Evolutionary conservation across 2,113 vertebrate genomes (phyloP).

Genomic region (Mesoclemmys tuberculata): DNA sequence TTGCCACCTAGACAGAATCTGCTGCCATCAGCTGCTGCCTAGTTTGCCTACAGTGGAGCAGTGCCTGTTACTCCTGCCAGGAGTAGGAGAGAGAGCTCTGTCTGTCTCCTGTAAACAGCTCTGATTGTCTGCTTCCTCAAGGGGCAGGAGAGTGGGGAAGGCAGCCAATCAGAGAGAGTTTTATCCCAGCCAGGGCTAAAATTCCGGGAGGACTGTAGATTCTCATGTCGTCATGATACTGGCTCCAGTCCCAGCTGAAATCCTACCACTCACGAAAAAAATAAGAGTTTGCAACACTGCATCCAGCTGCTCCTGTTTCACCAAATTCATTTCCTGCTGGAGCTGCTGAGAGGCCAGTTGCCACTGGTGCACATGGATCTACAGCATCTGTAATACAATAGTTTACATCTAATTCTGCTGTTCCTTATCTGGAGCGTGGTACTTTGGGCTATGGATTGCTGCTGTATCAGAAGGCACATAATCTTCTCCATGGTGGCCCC

Average conservation of each 20-base stretch:
- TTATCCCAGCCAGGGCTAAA: not conserved
- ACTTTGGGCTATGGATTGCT: too few species aligned
- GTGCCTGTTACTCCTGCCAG: not conserved
- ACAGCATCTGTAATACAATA: not conserved
- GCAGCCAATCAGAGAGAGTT: not conserved
- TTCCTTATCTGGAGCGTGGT: not conserved
- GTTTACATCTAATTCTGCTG: not conserved
- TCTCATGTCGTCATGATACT: not conserved
- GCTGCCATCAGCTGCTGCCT: not conserved
- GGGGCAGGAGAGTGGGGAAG: not conserved
- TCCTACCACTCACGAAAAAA: not conserved
- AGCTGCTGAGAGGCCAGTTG: not conserved
- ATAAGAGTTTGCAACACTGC: not conserved
- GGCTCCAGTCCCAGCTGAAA: not conserved
- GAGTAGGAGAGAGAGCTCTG: not conserved
- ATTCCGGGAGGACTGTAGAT: not conserved
- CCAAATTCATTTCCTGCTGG: not conserved
- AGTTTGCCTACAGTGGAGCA: not conserved
- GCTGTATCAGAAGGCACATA: not conserved
- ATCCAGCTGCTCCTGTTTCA: not conserved
- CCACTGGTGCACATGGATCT: not conserved
- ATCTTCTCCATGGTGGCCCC: not conserved
- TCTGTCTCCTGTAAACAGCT: not conserved
- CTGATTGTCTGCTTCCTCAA: not conserved
- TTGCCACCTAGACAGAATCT: not conserved